phyloP scores from a whole-genome alignment of 1,140 invertebrate genomes.

The Helicoverpa zea region DNA sequence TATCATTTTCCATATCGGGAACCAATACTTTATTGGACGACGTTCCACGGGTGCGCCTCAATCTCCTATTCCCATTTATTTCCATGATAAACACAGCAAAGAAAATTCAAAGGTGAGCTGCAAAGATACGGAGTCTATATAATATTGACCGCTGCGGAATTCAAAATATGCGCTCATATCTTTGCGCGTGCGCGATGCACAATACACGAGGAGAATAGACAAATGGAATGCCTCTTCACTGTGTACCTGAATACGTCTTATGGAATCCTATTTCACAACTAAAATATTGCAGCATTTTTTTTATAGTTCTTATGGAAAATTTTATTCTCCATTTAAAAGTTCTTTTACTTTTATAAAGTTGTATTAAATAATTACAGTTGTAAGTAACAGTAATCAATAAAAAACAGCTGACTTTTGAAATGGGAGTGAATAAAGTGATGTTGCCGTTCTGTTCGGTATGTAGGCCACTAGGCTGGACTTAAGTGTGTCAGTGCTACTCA shows the following conservation, averaged over 20 bases:
- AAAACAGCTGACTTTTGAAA: too few species aligned
- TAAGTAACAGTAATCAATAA: too few species aligned
- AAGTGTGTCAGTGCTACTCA: slow-evolving; percentile 26
- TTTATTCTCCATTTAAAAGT: too few species aligned
- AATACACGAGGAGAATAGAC: slow-evolving; percentile 15
- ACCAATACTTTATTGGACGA: neutral
- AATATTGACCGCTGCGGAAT: slow-evolving; percentile 32
- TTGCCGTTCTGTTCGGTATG: neutral
- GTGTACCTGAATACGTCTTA: neutral
- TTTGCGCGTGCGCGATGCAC: slow-evolving; percentile 31
- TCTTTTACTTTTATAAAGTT: too few species aligned
- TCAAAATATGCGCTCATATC: slow-evolving; percentile 39
- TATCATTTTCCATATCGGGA: neutral
- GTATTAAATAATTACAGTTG: too few species aligned
- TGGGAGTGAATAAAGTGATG: too few species aligned
- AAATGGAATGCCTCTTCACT: neutral
- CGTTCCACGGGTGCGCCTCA: neutral
- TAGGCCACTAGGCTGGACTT: slow-evolving; percentile 1
- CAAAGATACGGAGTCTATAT: slow-evolving; percentile 13
- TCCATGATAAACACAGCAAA: neutral
- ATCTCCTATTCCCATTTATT: neutral
- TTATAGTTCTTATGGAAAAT: too few species aligned
- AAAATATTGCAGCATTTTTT: too few species aligned
- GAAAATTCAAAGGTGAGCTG: slow-evolving; percentile 10
- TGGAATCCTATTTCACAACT: too few species aligned